Evolutionary conservation across 2,888 invertebrate genomes (phyloP).

Genomic region (Microctonus hyperodae): DNA sequence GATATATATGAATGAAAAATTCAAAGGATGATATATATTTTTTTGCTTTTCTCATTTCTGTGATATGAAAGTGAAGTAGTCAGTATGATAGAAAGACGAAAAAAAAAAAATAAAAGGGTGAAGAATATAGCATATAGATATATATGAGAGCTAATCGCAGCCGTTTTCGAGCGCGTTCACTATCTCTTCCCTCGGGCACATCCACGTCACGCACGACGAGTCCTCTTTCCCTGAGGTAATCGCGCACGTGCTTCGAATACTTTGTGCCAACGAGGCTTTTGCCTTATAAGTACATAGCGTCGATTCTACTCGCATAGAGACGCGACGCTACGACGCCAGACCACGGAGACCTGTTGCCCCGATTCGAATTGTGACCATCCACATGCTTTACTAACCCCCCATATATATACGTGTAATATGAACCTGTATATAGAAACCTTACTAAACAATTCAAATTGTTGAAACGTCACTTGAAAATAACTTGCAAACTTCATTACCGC

Average conservation of each 20-base stretch:
- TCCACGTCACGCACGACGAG: constrained; percentile 43
- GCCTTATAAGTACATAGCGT: constrained; percentile 26
- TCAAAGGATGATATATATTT: constrained; percentile 22
- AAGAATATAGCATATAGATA: constrained; percentile 1
- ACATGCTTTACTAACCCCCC: neutral
- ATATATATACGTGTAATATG: neutral
- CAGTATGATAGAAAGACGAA: neutral
- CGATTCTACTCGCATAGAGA: constrained; percentile 41
- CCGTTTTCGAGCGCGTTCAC: constrained; percentile 24
- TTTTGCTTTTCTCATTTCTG: neutral
- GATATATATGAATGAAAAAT: constrained; percentile 16
- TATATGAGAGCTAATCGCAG: constrained; percentile 27
- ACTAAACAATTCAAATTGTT: neutral
- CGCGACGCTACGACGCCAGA: constrained; percentile 40
- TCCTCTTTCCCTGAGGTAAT: constrained; percentile 42
- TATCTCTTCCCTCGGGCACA: constrained; percentile 35
- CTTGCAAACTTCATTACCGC: neutral
- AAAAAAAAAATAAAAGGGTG: neutral
- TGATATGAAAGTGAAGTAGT: constrained; percentile 19
- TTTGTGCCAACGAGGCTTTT: constrained; percentile 32
- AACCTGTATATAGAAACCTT: neutral
- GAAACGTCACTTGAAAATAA: neutral
- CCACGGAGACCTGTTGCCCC: constrained; percentile 50
- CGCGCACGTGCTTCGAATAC: constrained; percentile 44
- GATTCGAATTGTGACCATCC: constrained; percentile 18